Base-by-base conservation (phyloP, 2,797 vertebrate species). In the Hoplostethus atlanticus region DNA sequence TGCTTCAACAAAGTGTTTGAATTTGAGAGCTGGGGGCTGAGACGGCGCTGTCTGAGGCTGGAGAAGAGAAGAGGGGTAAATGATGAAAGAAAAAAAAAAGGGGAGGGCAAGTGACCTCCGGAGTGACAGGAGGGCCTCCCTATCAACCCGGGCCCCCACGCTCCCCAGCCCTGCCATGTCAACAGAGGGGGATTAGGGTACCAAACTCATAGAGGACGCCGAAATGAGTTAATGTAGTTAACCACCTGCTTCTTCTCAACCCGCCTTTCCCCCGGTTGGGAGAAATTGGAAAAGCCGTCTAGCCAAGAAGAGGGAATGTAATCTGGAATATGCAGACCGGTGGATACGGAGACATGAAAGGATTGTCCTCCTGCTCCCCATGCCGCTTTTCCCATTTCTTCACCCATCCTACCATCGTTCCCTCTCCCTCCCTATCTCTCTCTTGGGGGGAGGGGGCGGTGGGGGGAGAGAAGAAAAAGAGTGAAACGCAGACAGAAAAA, bases 261-360 rank as follows among this genome's bases (percentile, higher is more conserved):
- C 88, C 89, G 87, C 91, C 90, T 88, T 34, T 88, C 80, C 80
- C 60, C 78, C 47, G 28, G 81, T 80, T 80, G 60, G 83, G 71
- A 91, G 81, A 91, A 89, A 91, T 90, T 92, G 88, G 92, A 91
- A 92, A 90, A 87, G 85, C 85, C 83, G 88, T 86, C 88, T 84
- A 68, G 77, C 86, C 81, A 76, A 80, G 79, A 64, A 87, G 76
- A 73, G 70, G 81, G 80, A 91, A 81, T 86, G 82, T 90, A 92
- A 92, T 92, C 92, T 91, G 90, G 85, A 90, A 87, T 89, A 88
- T 91, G 90, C 92, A 93, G 90, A 90, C 87, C 42, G 73, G 81
- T 88, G 87, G 83, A 90, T 87, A 78, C 21, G 17, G 67, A 69
- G 74, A 92, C 89, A 90, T 91, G 74, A 92, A 91, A 91, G 88